Conservation (phyloP, 1,140 invertebrate genomes). For the Pseudomyrmex gracilis region DNA sequence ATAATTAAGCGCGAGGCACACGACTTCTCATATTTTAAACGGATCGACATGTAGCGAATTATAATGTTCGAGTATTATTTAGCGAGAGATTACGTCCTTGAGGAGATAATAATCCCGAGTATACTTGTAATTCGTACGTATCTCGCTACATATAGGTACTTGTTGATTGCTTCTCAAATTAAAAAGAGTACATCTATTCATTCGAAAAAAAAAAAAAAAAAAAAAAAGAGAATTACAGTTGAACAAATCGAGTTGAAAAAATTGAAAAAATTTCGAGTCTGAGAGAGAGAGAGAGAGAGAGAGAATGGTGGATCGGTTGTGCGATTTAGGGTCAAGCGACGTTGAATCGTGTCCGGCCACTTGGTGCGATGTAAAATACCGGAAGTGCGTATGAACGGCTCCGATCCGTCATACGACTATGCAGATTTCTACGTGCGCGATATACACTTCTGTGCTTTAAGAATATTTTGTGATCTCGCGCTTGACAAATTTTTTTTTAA, state of each 20-base stretch:
- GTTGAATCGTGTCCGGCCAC: conserved; percentile 34
- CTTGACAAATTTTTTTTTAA: neutral
- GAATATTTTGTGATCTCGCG: neutral
- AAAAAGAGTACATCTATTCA: neutral
- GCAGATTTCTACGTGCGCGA: conserved; percentile 16
- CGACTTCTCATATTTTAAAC: conserved; percentile 48
- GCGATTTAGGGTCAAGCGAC: conserved; percentile 59
- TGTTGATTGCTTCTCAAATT: neutral
- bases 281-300: no score
- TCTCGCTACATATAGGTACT: neutral
- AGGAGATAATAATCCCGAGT: neutral
- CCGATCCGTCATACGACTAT: neutral
- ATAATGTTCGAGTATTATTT: conserved; percentile 68
- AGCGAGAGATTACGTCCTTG: conserved; percentile 7
- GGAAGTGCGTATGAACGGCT: conserved; percentile 43
- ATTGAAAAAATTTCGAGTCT: no score
- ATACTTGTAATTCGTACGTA: conserved; percentile 10
- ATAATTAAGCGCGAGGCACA: conserved; percentile 64
- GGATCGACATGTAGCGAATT: conserved; percentile 65
- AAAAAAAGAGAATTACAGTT: no score
- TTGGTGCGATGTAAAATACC: conserved; percentile 30
- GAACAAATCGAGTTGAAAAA: no score
- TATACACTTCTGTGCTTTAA: neutral
- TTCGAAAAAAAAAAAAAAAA: no score
- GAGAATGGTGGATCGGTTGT: neutral